phyloP scores from a whole-genome alignment of 2,797 vertebrate genomes.

The Poecilia picta region DNA sequence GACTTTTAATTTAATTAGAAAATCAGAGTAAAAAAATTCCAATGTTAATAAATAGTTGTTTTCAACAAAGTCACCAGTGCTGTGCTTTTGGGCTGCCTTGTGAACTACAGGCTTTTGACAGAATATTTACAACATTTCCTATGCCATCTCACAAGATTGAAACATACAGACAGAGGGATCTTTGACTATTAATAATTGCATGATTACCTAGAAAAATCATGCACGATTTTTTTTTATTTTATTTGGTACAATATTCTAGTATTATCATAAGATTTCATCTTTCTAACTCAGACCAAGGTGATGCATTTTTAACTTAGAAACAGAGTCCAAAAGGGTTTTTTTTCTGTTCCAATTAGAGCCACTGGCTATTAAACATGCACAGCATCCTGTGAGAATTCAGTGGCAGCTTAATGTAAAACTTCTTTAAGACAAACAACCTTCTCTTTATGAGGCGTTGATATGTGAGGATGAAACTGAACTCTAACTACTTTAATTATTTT shows the following conservation, averaged over 20 bases:
- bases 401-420: neutral
- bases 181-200: neutral
- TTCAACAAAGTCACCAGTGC: neutral
- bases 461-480: neutral
- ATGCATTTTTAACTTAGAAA: neutral
- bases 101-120: neutral
- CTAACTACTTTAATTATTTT: too few species aligned
- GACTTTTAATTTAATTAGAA: neutral
- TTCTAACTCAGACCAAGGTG: neutral
- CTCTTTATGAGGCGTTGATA: neutral
- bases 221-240: neutral
- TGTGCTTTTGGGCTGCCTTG: neutral
- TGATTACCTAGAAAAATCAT: neutral
- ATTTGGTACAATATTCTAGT: neutral
- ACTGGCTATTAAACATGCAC: neutral
- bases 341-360: neutral
- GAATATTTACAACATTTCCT: neutral
- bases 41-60: neutral
- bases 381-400: neutral
- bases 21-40: neutral
- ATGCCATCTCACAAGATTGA: neutral
- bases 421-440: neutral
- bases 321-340: neutral
- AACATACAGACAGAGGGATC: neutral
- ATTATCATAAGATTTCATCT: neutral